Evolutionary conservation across 2,888 invertebrate genomes (phyloP).

Genomic region (Electrophaes corylata): DNA sequence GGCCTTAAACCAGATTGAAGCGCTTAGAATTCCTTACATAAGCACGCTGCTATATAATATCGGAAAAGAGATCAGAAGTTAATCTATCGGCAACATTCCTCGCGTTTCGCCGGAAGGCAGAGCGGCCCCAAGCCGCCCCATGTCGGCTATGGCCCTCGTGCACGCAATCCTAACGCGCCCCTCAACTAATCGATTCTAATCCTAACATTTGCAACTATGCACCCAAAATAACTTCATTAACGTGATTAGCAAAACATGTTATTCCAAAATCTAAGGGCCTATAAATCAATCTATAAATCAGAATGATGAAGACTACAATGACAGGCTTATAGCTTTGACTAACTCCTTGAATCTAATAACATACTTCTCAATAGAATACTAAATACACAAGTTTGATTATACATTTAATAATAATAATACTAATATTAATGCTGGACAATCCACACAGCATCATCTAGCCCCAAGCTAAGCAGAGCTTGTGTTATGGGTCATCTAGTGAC

Average conservation of each 20-base stretch:
- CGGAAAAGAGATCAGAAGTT: constrained; percentile 84
- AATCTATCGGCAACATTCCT: constrained; percentile 84
- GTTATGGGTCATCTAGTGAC: no score
- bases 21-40: constrained; percentile 81
- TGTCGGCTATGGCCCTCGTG: constrained; percentile 59
- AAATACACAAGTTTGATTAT: no score
- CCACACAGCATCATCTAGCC: no score
- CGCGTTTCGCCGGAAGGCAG: constrained; percentile 82
- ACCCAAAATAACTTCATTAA: constrained; percentile 44
- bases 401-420: no score
- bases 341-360: no score
- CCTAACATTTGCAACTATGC: constrained; percentile 66
- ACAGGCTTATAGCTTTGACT: no score
- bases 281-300: neutral
- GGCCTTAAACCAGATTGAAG: constrained; percentile 78
- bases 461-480: no score
- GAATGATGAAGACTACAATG: no score
- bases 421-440: no score
- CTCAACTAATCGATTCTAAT: constrained; percentile 74
- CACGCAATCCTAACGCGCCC: constrained; percentile 71
- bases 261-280: no score
- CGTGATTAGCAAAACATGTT: constrained; percentile 8
- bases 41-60: constrained; percentile 77
- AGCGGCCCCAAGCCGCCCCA: constrained; percentile 56
- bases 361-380: no score